Conservation (phyloP, 2,113 vertebrate species). For the Peromyscus maniculatus region DNA sequence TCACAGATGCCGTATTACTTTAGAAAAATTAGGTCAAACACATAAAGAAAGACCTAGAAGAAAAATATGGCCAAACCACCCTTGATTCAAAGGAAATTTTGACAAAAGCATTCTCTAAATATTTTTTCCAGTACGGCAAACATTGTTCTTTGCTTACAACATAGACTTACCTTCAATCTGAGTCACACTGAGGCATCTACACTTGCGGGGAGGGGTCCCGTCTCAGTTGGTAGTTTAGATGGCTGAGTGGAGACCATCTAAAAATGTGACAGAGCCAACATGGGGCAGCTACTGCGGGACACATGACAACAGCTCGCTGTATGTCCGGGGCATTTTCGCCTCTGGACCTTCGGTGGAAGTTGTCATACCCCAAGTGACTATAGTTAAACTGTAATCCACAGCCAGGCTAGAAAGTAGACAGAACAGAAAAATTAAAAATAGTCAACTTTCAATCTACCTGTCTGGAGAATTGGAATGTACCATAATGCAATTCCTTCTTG, state of each 20-base stretch:
- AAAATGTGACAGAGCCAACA: constrained; percentile 14
- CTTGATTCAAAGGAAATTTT: constrained; percentile 22
- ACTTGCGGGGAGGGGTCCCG: neutral
- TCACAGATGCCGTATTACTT: neutral
- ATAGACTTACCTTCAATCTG: neutral
- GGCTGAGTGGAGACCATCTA: neutral
- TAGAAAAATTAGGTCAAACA: neutral
- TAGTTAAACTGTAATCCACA: neutral
- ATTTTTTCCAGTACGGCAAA: neutral
- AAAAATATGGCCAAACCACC: constrained; percentile 8
- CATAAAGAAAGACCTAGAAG: neutral
- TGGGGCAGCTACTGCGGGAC: neutral
- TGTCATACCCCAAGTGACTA: neutral
- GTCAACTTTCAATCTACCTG: neutral
- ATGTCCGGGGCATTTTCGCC: neutral
- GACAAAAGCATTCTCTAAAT: constrained; percentile 27
- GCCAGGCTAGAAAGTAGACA: neutral
- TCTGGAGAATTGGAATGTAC: neutral
- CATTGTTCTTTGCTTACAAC: neutral
- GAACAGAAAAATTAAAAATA: neutral
- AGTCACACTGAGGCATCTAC: neutral
- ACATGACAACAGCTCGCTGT: neutral
- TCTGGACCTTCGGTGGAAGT: neutral
- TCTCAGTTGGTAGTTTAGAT: neutral
- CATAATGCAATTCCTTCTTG: neutral